phyloP scores from a whole-genome alignment of 2,797 vertebrate genomes.

The Oreochromis grahami region DNA sequence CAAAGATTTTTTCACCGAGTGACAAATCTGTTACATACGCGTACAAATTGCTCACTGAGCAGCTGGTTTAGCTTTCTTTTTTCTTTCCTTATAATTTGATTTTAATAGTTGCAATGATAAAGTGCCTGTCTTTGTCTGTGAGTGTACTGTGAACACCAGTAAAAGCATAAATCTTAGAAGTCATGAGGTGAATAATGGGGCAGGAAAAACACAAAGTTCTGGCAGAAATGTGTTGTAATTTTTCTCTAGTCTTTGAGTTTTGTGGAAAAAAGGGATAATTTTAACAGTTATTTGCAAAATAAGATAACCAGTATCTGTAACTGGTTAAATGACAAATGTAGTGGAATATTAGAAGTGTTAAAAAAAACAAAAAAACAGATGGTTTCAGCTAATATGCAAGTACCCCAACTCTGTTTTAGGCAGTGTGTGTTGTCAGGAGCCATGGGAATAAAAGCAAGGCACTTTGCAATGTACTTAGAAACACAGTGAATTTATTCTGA shows the following conservation, averaged over 20 bases:
- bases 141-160: neutral
- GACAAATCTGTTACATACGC: neutral
- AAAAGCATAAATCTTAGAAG: neutral
- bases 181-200: neutral
- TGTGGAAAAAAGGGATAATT: neutral
- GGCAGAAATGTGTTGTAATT: neutral
- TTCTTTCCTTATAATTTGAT: neutral
- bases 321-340: neutral
- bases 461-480: neutral
- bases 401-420: neutral
- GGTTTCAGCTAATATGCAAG: neutral
- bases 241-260: neutral
- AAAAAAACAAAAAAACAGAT: neutral
- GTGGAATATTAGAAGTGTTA: neutral
- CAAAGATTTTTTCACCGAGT: neutral
- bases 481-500: conserved; percentile 19
- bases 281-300: neutral
- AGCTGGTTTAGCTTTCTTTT: neutral
- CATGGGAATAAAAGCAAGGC: neutral
- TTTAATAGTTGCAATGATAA: neutral
- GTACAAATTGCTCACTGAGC: neutral
- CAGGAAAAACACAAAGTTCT: neutral
- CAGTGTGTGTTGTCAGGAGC: neutral
- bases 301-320: neutral
- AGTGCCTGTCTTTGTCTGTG: neutral